Percentiles rank a stretch among this genome's conserved stretches.
Evolutionary conservation across 2,797 vertebrate genomes (phyloP).

Genomic region (Acanthurus leucopareius): DNA sequence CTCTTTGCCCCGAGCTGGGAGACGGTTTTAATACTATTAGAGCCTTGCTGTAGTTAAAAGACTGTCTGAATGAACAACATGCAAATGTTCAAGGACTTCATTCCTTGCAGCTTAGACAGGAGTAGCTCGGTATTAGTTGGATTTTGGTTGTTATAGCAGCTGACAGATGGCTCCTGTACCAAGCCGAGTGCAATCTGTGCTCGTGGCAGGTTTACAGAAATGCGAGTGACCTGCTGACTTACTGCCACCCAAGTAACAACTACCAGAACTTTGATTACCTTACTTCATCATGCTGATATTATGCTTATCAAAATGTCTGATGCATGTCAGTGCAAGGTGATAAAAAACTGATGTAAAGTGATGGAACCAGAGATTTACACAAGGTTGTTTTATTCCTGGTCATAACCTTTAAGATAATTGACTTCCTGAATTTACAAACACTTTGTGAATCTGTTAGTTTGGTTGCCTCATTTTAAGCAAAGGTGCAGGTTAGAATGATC

Average conservation of each 20-base stretch:
- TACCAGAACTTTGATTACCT: not conserved
- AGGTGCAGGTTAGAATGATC: not conserved
- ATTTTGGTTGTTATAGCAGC: conserved; percentile 69
- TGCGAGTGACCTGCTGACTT: conserved; percentile 51
- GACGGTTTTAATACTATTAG: conserved; percentile 8
- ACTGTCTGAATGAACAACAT: conserved; percentile 20
- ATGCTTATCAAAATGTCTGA: not conserved
- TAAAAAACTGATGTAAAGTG: not conserved
- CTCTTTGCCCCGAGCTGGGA: not conserved
- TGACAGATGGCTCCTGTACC: conserved; percentile 72
- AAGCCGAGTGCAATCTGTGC: conserved; percentile 64
- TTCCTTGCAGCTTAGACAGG: conserved; percentile 58
- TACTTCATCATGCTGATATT: not conserved
- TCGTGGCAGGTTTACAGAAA: conserved; percentile 61
- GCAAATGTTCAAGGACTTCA: conserved; percentile 37
- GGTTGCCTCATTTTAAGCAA: not conserved
- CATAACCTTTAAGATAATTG: not conserved
- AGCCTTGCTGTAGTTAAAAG: not conserved
- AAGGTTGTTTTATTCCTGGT: not conserved
- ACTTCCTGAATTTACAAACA: not conserved
- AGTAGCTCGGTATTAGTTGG: conserved; percentile 70
- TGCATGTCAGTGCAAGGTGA: not conserved
- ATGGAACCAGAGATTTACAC: not conserved
- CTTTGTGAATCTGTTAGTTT: not conserved
- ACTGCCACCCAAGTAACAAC: conserved; percentile 24